These are phyloP conservation scores for Atethmia centrago DNA, from an alignment of 2,888 invertebrate species.

Conservation along the genomic window DNA sequence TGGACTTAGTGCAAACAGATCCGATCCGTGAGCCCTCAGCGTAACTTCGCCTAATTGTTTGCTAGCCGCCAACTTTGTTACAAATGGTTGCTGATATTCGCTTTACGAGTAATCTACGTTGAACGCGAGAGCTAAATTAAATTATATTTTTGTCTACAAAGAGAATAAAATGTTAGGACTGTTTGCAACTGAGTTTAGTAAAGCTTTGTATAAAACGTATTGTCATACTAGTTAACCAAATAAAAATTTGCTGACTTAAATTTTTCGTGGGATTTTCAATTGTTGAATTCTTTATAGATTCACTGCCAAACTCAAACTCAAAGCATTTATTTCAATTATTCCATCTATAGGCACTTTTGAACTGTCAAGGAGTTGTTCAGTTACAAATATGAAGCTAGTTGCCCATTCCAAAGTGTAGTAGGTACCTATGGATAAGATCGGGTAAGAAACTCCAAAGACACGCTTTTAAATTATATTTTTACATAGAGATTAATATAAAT, in stretches of 20 bases:
- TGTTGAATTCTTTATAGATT: not conserved
- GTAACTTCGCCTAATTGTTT: constrained; percentile 84
- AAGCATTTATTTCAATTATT: no score
- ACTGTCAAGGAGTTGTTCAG: no score
- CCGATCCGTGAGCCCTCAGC: constrained; percentile 75
- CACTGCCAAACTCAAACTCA: no score
- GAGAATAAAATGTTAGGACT: constrained; percentile 49
- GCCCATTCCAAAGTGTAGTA: no score
- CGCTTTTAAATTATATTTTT: no score
- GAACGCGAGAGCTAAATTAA: constrained; percentile 57
- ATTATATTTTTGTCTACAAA: constrained; percentile 56
- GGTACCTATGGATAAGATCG: no score
- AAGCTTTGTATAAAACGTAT: not conserved
- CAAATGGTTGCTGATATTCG: constrained; percentile 75
- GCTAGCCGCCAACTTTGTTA: constrained; percentile 77
- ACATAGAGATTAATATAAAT: no score
- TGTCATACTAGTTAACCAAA: constrained; percentile 2
- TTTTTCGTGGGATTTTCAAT: not conserved
- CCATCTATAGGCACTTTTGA: no score
- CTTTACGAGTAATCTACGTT: constrained; percentile 67
- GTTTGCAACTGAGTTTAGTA: constrained; percentile 26
- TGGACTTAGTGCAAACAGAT: constrained; percentile 81
- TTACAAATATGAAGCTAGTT: no score
- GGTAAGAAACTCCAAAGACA: no score
- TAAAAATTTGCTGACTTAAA: not conserved